Conservation (phyloP, 2,888 invertebrate species). For the Silvanus unidentatus region DNA sequence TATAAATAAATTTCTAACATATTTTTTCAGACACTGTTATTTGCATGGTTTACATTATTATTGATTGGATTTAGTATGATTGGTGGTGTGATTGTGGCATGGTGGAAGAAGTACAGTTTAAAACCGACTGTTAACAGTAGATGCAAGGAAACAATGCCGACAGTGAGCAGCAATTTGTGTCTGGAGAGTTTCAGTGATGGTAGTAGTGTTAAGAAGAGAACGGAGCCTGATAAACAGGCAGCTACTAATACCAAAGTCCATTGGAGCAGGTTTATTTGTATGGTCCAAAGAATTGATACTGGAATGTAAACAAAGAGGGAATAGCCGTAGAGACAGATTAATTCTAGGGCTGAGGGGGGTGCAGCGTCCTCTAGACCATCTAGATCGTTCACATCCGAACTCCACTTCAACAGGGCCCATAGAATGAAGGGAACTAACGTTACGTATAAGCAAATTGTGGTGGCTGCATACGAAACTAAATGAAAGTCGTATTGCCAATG, state of each 20-base stretch:
- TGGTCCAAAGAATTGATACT: slow-evolving; percentile 86
- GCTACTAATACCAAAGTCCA: slow-evolving; percentile 82
- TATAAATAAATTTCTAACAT: slow-evolving; percentile 1
- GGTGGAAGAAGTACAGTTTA: slow-evolving; percentile 76
- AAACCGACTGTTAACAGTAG: slow-evolving; percentile 80
- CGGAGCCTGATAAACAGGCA: slow-evolving; percentile 77
- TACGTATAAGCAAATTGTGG: slow-evolving; percentile 83
- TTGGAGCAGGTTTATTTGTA: slow-evolving; percentile 73
- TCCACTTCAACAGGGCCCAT: slow-evolving; percentile 84
- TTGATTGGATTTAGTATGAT: too few species aligned
- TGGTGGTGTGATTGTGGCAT: slow-evolving; percentile 39
- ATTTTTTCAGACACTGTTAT: too few species aligned
- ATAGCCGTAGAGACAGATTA: slow-evolving; percentile 93
- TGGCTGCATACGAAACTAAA: slow-evolving; percentile 84
- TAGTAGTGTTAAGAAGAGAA: slow-evolving; percentile 74
- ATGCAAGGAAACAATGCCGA: slow-evolving; percentile 70
- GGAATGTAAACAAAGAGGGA: slow-evolving; percentile 92
- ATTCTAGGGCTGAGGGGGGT: slow-evolving; percentile 68
- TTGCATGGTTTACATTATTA: too few species aligned
- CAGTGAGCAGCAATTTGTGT: slow-evolving; percentile 58
- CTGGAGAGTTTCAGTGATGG: slow-evolving; percentile 66
- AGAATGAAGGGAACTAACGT: slow-evolving; percentile 77
- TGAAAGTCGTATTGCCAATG: slow-evolving; percentile 94
- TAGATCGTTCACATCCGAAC: slow-evolving; percentile 54
- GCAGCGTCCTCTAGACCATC: slow-evolving; percentile 59